phyloP scores from a whole-genome alignment of 35 echinoderm and acorn worm species.

The Anneissia japonica region DNA sequence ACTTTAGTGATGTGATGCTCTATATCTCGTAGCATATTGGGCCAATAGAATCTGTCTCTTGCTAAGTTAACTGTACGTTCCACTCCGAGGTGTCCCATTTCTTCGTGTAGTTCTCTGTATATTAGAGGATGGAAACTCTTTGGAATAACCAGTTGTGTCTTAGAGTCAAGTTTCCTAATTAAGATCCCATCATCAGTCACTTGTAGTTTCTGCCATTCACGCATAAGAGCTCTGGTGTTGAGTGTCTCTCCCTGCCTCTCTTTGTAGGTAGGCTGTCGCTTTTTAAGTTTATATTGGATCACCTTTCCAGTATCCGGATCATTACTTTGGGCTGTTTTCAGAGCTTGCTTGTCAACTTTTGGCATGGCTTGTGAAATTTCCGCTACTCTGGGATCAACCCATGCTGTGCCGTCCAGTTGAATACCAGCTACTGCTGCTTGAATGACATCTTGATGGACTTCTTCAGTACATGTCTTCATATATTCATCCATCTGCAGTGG shows the following conservation, averaged over 20 bases:
- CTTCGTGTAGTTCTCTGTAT: conserved; percentile 30
- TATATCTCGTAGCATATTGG: conserved; percentile 36
- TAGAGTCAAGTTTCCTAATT: background rate
- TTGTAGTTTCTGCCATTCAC: conserved; percentile 29
- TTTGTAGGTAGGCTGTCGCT: background rate
- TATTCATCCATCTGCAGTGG: conserved; percentile 25
- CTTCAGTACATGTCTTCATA: conserved; percentile 27
- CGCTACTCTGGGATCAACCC: background rate
- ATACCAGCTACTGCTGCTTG: conserved; percentile 9
- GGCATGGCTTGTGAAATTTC: background rate
- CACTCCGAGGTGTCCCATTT: conserved; percentile 52
- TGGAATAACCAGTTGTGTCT: conserved; percentile 40
- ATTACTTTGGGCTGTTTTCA: background rate
- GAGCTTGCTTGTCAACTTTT: background rate
- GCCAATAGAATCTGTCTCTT: conserved; percentile 64
- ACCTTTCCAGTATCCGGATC: conserved; percentile 2
- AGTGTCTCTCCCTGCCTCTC: background rate
- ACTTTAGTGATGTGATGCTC: conserved; percentile 22
- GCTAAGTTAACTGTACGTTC: conserved; percentile 37
- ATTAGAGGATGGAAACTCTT: background rate
- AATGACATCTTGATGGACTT: background rate
- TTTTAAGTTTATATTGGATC: background rate
- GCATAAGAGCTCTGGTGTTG: background rate
- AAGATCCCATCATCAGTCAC: conserved; percentile 18
- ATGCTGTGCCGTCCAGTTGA: background rate